Percentiles rank a stretch among this genome's conserved stretches.
Evolutionary conservation across 2,888 invertebrate species (phyloP).

Genomic region (Drosophila subsilvestris): DNA sequence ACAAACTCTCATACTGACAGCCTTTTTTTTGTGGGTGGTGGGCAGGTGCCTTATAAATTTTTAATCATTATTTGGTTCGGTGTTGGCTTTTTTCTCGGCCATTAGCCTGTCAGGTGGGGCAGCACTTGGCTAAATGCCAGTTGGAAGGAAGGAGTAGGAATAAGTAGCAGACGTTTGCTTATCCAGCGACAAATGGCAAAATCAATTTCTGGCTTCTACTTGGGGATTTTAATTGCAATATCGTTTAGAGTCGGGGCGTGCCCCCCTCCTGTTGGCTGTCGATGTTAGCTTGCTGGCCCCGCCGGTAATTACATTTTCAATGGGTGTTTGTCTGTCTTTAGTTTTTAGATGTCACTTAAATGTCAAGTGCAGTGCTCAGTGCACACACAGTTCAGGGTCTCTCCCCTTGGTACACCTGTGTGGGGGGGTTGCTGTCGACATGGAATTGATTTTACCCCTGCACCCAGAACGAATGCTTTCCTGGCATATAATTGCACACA

Average conservation of each 20-base stretch:
- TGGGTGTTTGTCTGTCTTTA: slow-evolving; percentile 17
- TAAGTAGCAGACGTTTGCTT: slow-evolving; percentile 46
- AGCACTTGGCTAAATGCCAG: slow-evolving; percentile 62
- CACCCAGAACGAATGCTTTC: slow-evolving; percentile 9
- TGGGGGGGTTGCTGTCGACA: slow-evolving; percentile 23
- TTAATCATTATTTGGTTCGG: slow-evolving; percentile 53
- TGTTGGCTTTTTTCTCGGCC: slow-evolving; percentile 45
- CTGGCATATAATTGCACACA: slow-evolving; percentile 53
- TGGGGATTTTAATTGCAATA: slow-evolving; percentile 69
- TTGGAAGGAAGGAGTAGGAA: neutral
- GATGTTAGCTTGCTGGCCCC: neutral
- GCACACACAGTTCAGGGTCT: slow-evolving; percentile 4
- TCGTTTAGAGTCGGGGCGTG: slow-evolving; percentile 42
- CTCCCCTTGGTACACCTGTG: slow-evolving; percentile 13
- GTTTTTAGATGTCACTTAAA: slow-evolving; percentile 65
- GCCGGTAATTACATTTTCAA: slow-evolving; percentile 62
- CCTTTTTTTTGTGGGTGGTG: neutral
- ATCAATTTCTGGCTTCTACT: slow-evolving; percentile 60
- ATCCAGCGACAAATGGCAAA: slow-evolving; percentile 62
- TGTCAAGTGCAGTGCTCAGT: slow-evolving; percentile 64
- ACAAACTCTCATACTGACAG: neutral
- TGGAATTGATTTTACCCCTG: slow-evolving; percentile 52
- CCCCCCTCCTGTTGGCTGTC: slow-evolving; percentile 15
- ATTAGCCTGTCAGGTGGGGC: slow-evolving; percentile 65
- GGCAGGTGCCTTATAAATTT: slow-evolving; percentile 57